Evolutionary conservation across 2,113 vertebrate species (phyloP), one percentile per base, ranked within the genome.

Genomic region (Gila orcuttii): DNA sequence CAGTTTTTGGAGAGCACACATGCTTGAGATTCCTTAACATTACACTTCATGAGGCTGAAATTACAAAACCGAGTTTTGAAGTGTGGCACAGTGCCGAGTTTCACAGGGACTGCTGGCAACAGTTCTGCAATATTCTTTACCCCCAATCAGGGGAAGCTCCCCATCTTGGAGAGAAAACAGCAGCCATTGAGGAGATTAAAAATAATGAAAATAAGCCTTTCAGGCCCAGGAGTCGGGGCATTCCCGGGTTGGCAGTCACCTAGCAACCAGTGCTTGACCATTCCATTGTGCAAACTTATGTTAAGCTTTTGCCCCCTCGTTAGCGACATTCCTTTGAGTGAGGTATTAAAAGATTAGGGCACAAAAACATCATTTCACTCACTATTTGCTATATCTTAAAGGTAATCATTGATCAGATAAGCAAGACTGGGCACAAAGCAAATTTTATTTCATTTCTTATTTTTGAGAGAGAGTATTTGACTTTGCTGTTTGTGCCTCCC

Each of bases 271-370:
- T 90, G 90, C 93, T 94, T 91, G 81, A 95, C 94, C 94, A 94
- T 95, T 95, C 93, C 92, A 93, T 93, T 94, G 93, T 92, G 88
- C 92, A 93, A 93, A 94, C 93, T 91, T 94, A 93, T 90, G 92
- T 75, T 94, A 94, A 95, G 94, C 95, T 92, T 93, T 93, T 90
- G 85, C 91, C 92, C 91, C 93, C 94, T 95, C 89, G 91, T 93
- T 93, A 93, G 94, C 91, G 90, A 90, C 89, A 91, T 95, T 95
- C 94, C 93, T 94, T 90, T 92, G 93, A 92, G 93, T 87, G 92
- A 93, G 94, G 95, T 94, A 92, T 95, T 96, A 95, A 94, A 93
- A 96, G 94, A 96, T 95, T 95, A 96, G 91, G 91, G 90, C 91
- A 92, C 92, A 94, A 94, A 95, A 95, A 94, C 90, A 93, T 91